Base-by-base conservation (phyloP, 1,140 invertebrate species). In the Phocides pigmalion region DNA sequence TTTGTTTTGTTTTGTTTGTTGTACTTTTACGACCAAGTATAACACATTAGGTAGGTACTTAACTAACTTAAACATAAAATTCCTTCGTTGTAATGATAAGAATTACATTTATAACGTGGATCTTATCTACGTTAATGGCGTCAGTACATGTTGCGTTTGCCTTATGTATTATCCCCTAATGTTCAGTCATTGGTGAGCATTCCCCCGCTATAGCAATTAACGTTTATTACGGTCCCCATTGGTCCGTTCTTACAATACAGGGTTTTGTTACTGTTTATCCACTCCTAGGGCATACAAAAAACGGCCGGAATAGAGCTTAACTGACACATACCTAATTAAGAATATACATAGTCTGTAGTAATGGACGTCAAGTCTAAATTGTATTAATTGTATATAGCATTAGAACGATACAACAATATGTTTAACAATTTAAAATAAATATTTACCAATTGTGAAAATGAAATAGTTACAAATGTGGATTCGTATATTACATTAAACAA, bases 151-250 rank as follows among this genome's bases (percentile, higher is more conserved):
- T 47, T 37, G n/a, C n/a, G n/a, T n/a, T 50, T 66, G 46, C 15
- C 25, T 74, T 76, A 73, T 71, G 19, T 80, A 73, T 42, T 28
- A 19, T n/a, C 51, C 51, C 51, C 51, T 54, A 54, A 54, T 54
- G 51, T 39, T 56, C 53, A 56, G 53, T 56, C 53, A 56, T 56
- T 56, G 53, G 53, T 20, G 39, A 56, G 37, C 53, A 15, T 56
- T 71, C 79, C 74, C 76, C 76, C 67, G 44, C 64, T 5, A 20
- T 41, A 44, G 72, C 82, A 90, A 90, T 90, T 88, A 90, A 72
- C 66, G 64, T 84, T 87, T 85, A 88, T 85, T 79, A 73, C 71
- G 46, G 22, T 53, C 71, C 79, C 62, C 72, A 89, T 88, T 88
- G 87, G 85, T 58, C 68, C 49, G 37, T 22, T 2, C 25, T 9